Evolutionary conservation across 2,113 vertebrate species (phyloP), one percentile per base, ranked within the genome.

Genomic region (Corydoras maculifer): DNA sequence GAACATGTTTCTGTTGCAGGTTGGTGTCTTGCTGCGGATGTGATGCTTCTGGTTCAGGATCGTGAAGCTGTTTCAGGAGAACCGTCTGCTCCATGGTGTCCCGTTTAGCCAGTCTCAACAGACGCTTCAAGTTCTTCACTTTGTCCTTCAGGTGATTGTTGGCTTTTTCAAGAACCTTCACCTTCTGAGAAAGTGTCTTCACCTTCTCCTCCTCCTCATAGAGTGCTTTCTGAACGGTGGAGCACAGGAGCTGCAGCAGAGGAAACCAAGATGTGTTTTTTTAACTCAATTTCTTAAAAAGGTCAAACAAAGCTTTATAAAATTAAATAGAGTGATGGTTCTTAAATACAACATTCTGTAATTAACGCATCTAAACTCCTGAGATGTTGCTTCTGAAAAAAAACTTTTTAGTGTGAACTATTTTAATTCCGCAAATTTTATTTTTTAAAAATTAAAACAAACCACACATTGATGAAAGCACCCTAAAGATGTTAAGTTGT

Each of bases 191-290:
- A 55, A 92, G 88, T 2, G 80, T 87, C 81, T 82, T 87, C 68
- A 89, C 91, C 43, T 84, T 82, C 76, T 93, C 91, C 66, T 93
- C 91, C 66, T 93, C 91, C 80, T 93, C 91, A 48, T 91, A 89
- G 72, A 93, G 84, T 64, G 91, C 91, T 78, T 90, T 92, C 82
- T 93, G 91, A 69, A 93, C 88, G 0, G 87, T 80, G 13, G 89
- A 90, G 77, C 91, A 93, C 72, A 92, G 65, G 69, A 93, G 69
- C 91, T 93, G 80, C 2, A 60, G 48, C 9, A 54, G 1, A 65
- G 15, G 30, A 65, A 60, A 32, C 3, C 15, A 48, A 11, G 8
- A 32, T 53, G 18, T 43, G 15, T 43, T 43, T 43, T 43, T 43
- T 43, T 2, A 43, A 4, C 4, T 43, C 7, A 29, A 53, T 50